phyloP scores from a whole-genome alignment of 2,888 invertebrate species.

The Thumatha senex region DNA sequence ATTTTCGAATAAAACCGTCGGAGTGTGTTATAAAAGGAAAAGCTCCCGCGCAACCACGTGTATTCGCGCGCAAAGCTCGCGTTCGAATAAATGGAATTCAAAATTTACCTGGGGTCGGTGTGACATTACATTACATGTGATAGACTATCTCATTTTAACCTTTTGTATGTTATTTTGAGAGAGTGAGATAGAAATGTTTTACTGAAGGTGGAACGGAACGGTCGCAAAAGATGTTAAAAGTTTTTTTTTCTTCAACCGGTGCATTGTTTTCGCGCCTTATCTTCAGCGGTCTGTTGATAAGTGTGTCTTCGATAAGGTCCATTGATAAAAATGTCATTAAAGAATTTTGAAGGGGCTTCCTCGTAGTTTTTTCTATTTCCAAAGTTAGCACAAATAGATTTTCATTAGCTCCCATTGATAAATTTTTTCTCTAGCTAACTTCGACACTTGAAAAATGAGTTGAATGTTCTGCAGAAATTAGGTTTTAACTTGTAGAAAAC shows the following conservation, averaged over 20 bases:
- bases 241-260: constrained; percentile 58
- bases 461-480: neutral
- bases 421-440: constrained; percentile 18
- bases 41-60: constrained; percentile 62
- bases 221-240: constrained; percentile 48
- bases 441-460: constrained; percentile 22
- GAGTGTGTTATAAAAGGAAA: constrained; percentile 22
- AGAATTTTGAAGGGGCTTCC: constrained; percentile 36
- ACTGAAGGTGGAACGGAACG: constrained; percentile 73
- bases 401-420: constrained; percentile 21
- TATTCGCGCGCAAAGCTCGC: constrained; percentile 78
- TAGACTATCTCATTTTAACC: constrained; percentile 47
- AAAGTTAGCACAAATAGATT: constrained; percentile 11
- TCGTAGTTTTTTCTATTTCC: constrained; percentile 12
- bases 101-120: constrained; percentile 70
- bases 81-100: constrained; percentile 70
- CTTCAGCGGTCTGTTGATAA: constrained; percentile 62
- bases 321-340: constrained; percentile 57
- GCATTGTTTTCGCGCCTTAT: constrained; percentile 74
- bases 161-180: constrained; percentile 7
- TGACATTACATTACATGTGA: constrained; percentile 63
- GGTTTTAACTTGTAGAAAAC: neutral
- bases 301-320: constrained; percentile 54
- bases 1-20: constrained; percentile 48
- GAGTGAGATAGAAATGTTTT: constrained; percentile 44